These are phyloP conservation scores for Mallotus villosus DNA, from an alignment of 2,797 vertebrate species.

Conservation along the genomic window DNA sequence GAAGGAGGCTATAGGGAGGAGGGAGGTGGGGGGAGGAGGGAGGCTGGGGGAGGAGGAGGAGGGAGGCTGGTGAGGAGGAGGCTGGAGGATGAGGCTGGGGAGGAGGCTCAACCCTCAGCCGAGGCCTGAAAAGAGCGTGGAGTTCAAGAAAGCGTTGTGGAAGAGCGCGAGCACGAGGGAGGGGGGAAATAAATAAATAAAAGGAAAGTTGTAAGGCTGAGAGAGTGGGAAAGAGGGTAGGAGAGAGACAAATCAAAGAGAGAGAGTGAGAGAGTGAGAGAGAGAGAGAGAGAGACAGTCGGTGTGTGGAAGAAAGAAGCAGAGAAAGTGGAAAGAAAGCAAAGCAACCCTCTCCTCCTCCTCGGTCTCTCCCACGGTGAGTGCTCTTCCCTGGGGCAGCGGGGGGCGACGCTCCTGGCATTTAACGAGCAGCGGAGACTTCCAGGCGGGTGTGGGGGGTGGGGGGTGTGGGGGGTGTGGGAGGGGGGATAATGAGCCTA, in stretches of 20 bases:
- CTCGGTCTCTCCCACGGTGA: background rate
- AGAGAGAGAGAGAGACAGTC: background rate
- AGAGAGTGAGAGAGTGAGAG: conserved; percentile 1
- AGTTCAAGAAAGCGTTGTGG: background rate
- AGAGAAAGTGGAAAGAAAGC: no score
- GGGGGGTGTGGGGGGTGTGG: no score
- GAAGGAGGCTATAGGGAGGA: no score
- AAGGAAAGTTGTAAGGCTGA: background rate
- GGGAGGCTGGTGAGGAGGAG: no score
- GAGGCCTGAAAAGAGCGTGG: conserved; percentile 33
- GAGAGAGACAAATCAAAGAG: no score
- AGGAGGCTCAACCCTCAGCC: conserved; percentile 19
- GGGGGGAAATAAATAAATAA: background rate
- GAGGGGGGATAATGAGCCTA: conserved; percentile 58
- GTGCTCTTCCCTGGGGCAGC: conserved; percentile 45
- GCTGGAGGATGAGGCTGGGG: background rate
- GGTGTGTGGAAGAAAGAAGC: no score
- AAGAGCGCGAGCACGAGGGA: background rate
- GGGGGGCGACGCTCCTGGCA: conserved; percentile 55
- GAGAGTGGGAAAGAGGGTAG: background rate
- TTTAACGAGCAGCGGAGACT: conserved; percentile 63
- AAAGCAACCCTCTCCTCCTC: background rate
- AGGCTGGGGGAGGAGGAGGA: no score
- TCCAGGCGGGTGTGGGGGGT: conserved; percentile 44
- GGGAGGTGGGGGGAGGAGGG: background rate